A percentile compares a stretch with the other conserved stretches of the same genome.
Evolutionary conservation across 2,888 invertebrate species (phyloP).

Genomic region (Melangyna quadrimaculata): DNA sequence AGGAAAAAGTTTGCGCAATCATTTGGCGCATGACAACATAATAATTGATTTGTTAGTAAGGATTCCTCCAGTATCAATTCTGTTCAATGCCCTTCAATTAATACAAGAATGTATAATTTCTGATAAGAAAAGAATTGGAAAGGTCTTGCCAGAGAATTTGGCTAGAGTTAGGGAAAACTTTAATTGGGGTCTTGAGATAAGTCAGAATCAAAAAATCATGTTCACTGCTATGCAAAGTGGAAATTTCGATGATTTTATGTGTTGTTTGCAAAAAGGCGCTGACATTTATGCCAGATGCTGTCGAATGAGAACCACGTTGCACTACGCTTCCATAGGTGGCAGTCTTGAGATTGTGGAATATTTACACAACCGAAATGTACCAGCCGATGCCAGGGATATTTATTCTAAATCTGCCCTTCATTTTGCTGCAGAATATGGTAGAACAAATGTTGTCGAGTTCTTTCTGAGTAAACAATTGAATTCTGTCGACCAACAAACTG

Average conservation of each 20-base stretch:
- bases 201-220: neutral
- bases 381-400: neutral
- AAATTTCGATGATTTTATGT: neutral
- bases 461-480: neutral
- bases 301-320: neutral
- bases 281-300: conserved; percentile 24
- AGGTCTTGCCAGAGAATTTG: neutral
- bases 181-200: neutral
- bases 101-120: neutral
- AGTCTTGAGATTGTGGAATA: conserved; percentile 25
- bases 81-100: conserved; percentile 34
- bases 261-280: conserved; percentile 34
- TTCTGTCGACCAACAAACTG: neutral
- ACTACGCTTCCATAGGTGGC: conserved; percentile 54
- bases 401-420: neutral
- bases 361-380: neutral
- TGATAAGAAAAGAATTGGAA: neutral
- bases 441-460: neutral
- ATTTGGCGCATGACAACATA: conserved; percentile 70
- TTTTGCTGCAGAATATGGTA: conserved; percentile 28
- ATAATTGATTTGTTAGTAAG: conserved; percentile 53
- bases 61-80: conserved; percentile 55
- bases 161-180: neutral
- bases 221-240: conserved; percentile 16
- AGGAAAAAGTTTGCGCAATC: conserved; percentile 73